These are phyloP conservation scores for Neodiprion pinetum DNA, from an alignment of 1,140 invertebrate genomes.

Conservation along the genomic window DNA sequence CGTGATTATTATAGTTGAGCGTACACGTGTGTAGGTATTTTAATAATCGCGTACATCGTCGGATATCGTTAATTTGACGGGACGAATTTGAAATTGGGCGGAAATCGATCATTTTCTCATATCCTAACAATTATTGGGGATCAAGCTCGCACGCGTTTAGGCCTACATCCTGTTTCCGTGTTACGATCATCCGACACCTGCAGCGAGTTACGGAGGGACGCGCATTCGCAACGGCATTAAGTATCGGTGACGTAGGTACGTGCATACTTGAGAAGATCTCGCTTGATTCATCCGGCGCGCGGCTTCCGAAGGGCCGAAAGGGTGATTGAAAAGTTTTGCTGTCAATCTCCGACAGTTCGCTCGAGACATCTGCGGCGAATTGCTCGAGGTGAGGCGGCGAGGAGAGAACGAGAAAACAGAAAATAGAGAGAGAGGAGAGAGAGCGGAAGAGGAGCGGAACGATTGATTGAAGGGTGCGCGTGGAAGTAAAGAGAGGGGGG, in stretches of 20 bases:
- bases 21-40: too few relatives aligned
- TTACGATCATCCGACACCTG: too few relatives aligned
- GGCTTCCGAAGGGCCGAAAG: slow-evolving; percentile 11
- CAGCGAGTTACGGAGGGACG: too few relatives aligned
- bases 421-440: neutral
- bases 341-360: slow-evolving; percentile 43
- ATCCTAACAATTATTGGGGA: too few relatives aligned
- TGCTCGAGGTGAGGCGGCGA: slow-evolving; percentile 31
- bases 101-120: neutral
- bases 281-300: neutral
- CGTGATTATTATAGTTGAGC: too few relatives aligned
- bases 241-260: too few relatives aligned
- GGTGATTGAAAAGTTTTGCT: slow-evolving; percentile 50
- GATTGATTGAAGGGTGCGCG: slow-evolving; percentile 5
- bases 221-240: too few relatives aligned
- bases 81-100: neutral
- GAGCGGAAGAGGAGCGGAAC: neutral
- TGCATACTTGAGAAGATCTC: neutral
- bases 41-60: too few relatives aligned
- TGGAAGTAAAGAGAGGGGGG: slow-evolving; percentile 26
- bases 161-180: too few relatives aligned
- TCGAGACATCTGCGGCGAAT: slow-evolving; percentile 41
- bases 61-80: neutral
- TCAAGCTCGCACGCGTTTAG: too few relatives aligned
- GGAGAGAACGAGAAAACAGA: slow-evolving; percentile 8